Base-by-base conservation (phyloP, 2,797 vertebrate species). In the Ctenochaetus hawaiiensis region DNA sequence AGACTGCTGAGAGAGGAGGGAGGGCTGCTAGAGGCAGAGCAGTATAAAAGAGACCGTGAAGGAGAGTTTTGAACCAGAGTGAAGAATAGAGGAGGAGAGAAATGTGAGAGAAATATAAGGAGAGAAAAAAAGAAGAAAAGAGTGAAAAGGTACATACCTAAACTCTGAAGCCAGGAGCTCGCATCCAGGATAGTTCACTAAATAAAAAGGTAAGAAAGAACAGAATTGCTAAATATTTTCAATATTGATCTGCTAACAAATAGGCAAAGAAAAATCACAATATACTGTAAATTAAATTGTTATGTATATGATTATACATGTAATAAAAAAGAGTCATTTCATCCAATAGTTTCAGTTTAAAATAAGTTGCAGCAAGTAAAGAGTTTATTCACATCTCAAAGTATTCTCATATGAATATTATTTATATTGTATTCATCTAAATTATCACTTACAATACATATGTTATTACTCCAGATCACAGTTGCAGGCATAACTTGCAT, bases 11-110 rank as follows among this genome's bases (percentile, higher is more conserved):
- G 72, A 77, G 76, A 56, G 64, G 86, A 83, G 83, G 89, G 90
- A 78, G 79, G 84, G 72, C 23, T 51, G 67, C 75, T 71, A 26
- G 80, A 70, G 73, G 77, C 73, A 72, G 74, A 44, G 86, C 34
- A 63, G 81, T 90, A 92, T 89, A 92, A 89, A 92, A 76, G 73
- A 81, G 65, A 80, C 62, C 39, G 41, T 47, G 86, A 77, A 86
- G 81, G 83, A 90, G 71, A 72, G 44, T 37, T 72, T 70, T 72
- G 30, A 78, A 74, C 49, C 69, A 86, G 86, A 92, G 84, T 8
- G 71, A 80, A 72, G 68, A 83, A 56, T 66, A 65, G 71, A 76
- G 67, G 58, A 75, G 73, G 77, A 84, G 54, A 80, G 84, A 59
- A 78, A 84, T 78, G 78, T 86, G 54, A 75, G 68, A 62, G 57